These are phyloP conservation scores for Drosophila tanythrix DNA, from an alignment of 2,888 invertebrate species.

Conservation along the genomic window DNA sequence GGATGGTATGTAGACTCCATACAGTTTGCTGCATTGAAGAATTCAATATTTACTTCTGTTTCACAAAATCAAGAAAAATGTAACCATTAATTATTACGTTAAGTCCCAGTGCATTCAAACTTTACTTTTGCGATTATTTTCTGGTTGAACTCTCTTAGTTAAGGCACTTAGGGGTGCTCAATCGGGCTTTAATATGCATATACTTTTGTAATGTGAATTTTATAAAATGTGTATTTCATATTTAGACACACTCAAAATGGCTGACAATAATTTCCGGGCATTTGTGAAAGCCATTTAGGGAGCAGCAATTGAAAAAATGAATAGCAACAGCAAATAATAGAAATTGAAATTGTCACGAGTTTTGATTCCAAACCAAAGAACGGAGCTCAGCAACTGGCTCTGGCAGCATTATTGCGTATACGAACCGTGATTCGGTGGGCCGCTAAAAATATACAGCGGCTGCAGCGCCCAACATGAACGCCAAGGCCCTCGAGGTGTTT, in stretches of 20 bases:
- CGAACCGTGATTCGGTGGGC: constrained; percentile 30
- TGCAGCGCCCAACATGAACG: constrained; percentile 17
- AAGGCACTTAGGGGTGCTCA: no score
- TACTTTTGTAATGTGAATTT: not conserved
- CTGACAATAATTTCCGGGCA: constrained; percentile 8
- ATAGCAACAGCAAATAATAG: constrained; percentile 36
- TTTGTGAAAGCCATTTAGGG: constrained; percentile 22
- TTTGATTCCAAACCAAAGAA: constrained; percentile 36
- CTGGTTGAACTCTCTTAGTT: not conserved
- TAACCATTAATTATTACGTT: not conserved
- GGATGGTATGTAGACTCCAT: not conserved
- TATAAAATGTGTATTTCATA: not conserved
- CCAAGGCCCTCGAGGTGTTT: constrained; percentile 70
- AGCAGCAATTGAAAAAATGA: constrained; percentile 51
- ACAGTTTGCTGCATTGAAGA: not conserved
- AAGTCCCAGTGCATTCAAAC: not conserved
- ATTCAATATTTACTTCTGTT: not conserved
- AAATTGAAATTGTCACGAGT: constrained; percentile 62
- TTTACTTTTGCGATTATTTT: not conserved
- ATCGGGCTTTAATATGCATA: not conserved
- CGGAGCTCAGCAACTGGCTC: constrained; percentile 45
- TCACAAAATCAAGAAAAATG: not conserved
- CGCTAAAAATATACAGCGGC: constrained; percentile 23
- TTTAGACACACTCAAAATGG: constrained; percentile 14
- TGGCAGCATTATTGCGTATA: constrained; percentile 61